Base-by-base conservation (phyloP, 2,113 vertebrate genomes). In the Anthoscopus minutus region DNA sequence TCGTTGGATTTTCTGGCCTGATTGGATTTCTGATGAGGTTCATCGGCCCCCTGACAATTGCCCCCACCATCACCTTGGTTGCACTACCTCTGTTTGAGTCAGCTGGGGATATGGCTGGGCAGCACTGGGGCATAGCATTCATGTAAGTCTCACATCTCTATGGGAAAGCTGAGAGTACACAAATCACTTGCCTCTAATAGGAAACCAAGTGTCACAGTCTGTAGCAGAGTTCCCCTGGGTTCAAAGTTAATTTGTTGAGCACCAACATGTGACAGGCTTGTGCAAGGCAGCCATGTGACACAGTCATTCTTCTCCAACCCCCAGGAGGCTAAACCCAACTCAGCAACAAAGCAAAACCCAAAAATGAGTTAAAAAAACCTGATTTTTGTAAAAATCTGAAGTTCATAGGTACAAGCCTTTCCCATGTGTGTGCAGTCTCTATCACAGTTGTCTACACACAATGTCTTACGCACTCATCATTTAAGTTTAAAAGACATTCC, bases 1-100 rank as follows among this genome's bases (percentile, higher is more conserved):
- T 99, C 4, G 93, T 99, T 72, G 99, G 99, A 38, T 99, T 99
- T 97, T 99, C 99, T 2, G 99, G 99, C 76, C 98, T 99, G 84
- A 98, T 99, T 2, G 99, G 99, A 61, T 98, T 99, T 82, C 98
- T 99, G 95, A 98, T 99, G 98, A 98, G 97, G 65, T 99, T 99
- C 96, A 99, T 99, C 1, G 99, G 99, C 13, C 99, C 99, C 42
- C 97, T 99, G 92, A 99, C 99, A 60, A 99, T 99, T 11, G 99
- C 99, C n/a, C 99, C 99, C 15, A 99, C 99, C 80, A 99, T 99
- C 96, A 97, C 98, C 53, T 98, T 99, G 84, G 99, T 99, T 80
- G 98, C 98, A 1, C 97, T 99, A 33, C 99, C 99, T 23, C 98
- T 99, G 88, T 99, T 99, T 64, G 98, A 99, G 48, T 98, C 99